phyloP scores from a whole-genome alignment of 2,113 vertebrate species.

The Arizona elegans region DNA sequence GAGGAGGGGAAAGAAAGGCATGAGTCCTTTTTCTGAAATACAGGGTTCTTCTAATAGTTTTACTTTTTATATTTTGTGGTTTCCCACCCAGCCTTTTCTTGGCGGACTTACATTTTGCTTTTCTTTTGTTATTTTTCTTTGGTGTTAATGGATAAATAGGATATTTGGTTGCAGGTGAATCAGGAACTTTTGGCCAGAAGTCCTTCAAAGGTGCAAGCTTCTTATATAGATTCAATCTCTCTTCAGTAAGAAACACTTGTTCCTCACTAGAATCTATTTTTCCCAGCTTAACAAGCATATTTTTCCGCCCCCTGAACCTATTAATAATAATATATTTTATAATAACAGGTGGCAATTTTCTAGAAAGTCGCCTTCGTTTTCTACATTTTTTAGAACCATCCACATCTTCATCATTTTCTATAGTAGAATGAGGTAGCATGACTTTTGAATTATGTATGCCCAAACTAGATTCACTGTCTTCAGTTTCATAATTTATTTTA shows the following conservation, averaged over 20 bases:
- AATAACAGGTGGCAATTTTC: slow-evolving; percentile 92
- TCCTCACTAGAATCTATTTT: slow-evolving; percentile 88
- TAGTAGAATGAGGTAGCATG: slow-evolving; percentile 63
- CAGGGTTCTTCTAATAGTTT: slow-evolving; percentile 74
- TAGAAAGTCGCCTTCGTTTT: slow-evolving; percentile 86
- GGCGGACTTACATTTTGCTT: slow-evolving; percentile 82
- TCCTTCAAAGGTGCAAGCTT: slow-evolving; percentile 93
- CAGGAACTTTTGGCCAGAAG: slow-evolving; percentile 95
- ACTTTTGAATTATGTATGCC: slow-evolving; percentile 75
- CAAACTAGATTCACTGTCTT: slow-evolving; percentile 81
- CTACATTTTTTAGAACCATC: slow-evolving; percentile 77
- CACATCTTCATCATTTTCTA: slow-evolving; percentile 71
- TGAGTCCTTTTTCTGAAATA: slow-evolving; percentile 73
- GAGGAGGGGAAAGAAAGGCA: slow-evolving; percentile 78
- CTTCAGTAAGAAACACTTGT: slow-evolving; percentile 84
- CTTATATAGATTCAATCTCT: slow-evolving; percentile 84
- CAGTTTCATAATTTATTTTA: slow-evolving; percentile 84
- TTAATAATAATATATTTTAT: slow-evolving; percentile 99
- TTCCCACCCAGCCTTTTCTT: slow-evolving; percentile 77
- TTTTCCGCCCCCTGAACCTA: slow-evolving; percentile 97
- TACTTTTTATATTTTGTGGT: slow-evolving; percentile 71
- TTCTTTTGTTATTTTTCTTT: slow-evolving; percentile 89
- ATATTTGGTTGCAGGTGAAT: slow-evolving; percentile 89
- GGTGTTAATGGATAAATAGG: slow-evolving; percentile 83
- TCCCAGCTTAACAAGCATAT: slow-evolving; percentile 95